Percentiles rank a stretch among this genome's conserved stretches.
phyloP scores from a whole-genome alignment of 1,140 invertebrate species.

The Drosophila repleta region DNA sequence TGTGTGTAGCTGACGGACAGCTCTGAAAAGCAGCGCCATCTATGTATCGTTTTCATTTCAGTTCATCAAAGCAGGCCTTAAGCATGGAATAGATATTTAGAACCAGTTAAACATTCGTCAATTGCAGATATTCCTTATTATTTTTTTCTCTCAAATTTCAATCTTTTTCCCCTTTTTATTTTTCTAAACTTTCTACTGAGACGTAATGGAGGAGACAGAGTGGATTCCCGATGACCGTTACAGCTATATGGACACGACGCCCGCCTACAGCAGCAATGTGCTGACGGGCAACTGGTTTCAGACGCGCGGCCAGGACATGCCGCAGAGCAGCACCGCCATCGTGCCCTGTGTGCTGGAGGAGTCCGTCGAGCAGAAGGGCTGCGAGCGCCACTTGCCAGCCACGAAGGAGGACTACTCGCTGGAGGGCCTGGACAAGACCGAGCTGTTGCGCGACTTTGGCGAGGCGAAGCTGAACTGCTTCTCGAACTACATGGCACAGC shows the following conservation, averaged over 20 bases:
- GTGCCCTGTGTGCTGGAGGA: constrained; percentile 30
- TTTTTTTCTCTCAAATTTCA: neutral
- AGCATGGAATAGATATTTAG: too few relatives aligned
- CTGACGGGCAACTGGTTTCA: constrained; percentile 37
- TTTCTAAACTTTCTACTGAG: neutral
- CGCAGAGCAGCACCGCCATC: constrained; percentile 20
- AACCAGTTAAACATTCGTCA: neutral
- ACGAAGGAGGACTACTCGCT: constrained; percentile 20
- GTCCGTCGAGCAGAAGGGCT: neutral
- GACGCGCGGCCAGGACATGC: neutral
- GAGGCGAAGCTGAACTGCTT: neutral
- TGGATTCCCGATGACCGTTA: constrained; percentile 12
- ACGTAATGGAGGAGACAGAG: constrained; percentile 11
- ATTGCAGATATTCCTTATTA: neutral
- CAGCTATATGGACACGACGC: constrained; percentile 35
- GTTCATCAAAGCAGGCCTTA: neutral
- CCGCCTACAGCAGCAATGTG: constrained; percentile 31
- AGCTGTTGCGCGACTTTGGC: neutral
- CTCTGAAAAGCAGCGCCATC: too few relatives aligned
- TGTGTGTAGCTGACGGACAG: too few relatives aligned
- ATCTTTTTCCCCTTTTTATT: neutral
- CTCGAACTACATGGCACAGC: constrained; percentile 18
- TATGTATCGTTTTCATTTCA: too few relatives aligned
- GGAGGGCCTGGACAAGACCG: neutral
- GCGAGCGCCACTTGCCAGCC: constrained; percentile 29